phyloP scores from a whole-genome alignment of 2,888 invertebrate genomes.

The Pelosia muscerda region DNA sequence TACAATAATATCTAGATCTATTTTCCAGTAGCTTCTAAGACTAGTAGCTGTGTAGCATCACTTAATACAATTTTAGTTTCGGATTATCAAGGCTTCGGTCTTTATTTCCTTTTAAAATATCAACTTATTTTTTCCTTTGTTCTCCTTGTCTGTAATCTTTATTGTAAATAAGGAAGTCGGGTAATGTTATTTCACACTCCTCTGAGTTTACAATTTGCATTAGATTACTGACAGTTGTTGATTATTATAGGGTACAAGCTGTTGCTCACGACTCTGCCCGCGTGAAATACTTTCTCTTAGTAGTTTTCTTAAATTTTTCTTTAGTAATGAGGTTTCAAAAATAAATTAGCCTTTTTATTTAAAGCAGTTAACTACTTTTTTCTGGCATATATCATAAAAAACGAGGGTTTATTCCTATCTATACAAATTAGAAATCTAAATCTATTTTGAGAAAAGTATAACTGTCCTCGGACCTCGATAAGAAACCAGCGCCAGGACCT shows the following conservation, averaged over 20 bases:
- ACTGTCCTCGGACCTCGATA: too few relatives aligned
- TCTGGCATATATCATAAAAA: not conserved
- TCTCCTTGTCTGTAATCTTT: constrained; percentile 3
- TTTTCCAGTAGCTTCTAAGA: too few relatives aligned
- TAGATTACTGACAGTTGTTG: not conserved
- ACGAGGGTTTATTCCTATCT: not conserved
- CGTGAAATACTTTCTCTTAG: not conserved
- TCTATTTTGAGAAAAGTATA: too few relatives aligned
- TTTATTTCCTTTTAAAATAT: not conserved
- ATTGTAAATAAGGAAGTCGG: constrained; percentile 4
- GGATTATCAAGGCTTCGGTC: too few relatives aligned
- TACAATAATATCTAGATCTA: too few relatives aligned
- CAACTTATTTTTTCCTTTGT: not conserved
- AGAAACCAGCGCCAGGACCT: too few relatives aligned
- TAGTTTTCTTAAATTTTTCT: not conserved
- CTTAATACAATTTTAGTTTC: too few relatives aligned
- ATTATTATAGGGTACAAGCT: not conserved
- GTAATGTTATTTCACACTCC: constrained; percentile 5
- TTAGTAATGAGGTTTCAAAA: not conserved
- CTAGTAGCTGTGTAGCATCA: too few relatives aligned
- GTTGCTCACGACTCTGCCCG: not conserved
- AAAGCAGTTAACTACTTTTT: not conserved
- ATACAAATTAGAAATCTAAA: too few relatives aligned
- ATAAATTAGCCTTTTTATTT: too few relatives aligned
- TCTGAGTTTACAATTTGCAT: not conserved